These are phyloP conservation scores for Acrocephalus arundinaceus DNA, from an alignment of 2,113 vertebrate genomes.

Conservation along the genomic window DNA sequence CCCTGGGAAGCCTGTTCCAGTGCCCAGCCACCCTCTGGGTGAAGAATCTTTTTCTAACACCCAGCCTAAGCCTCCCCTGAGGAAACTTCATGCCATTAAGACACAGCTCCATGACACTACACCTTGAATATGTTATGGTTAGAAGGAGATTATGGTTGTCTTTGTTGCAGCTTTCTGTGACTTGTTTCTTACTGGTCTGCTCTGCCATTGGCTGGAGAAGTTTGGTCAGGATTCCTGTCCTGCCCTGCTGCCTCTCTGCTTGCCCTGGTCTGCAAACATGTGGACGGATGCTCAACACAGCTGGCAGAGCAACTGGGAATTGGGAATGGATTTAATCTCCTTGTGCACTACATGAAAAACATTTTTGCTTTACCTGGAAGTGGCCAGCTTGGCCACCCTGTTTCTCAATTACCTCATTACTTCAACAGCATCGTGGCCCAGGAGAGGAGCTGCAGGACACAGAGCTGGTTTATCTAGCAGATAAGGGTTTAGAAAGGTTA, in stretches of 20 bases:
- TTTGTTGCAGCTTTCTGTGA: not conserved
- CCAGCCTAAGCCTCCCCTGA: not conserved
- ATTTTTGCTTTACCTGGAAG: not conserved
- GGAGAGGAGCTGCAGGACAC: not conserved
- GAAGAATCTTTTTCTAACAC: not conserved
- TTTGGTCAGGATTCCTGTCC: not conserved
- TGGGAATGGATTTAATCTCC: not conserved
- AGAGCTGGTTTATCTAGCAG: not conserved
- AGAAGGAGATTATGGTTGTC: not conserved
- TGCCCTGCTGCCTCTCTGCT: not conserved
- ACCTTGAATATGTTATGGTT: not conserved
- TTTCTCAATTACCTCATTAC: not conserved
- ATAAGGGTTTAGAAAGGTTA: not conserved
- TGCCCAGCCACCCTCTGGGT: not conserved
- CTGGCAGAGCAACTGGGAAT: not conserved
- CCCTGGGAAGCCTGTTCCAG: not conserved
- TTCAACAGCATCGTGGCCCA: accelerated
- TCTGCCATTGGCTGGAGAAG: not conserved
- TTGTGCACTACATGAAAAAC: not conserved
- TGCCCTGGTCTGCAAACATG: not conserved
- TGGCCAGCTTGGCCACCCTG: not conserved
- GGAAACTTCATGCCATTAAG: not conserved
- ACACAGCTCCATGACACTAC: not conserved
- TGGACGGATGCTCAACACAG: not conserved
- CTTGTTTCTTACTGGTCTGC: not conserved